These are phyloP conservation scores for Hiodon tergisus DNA, from an alignment of 2,113 vertebrate species.

Conservation along the genomic window DNA sequence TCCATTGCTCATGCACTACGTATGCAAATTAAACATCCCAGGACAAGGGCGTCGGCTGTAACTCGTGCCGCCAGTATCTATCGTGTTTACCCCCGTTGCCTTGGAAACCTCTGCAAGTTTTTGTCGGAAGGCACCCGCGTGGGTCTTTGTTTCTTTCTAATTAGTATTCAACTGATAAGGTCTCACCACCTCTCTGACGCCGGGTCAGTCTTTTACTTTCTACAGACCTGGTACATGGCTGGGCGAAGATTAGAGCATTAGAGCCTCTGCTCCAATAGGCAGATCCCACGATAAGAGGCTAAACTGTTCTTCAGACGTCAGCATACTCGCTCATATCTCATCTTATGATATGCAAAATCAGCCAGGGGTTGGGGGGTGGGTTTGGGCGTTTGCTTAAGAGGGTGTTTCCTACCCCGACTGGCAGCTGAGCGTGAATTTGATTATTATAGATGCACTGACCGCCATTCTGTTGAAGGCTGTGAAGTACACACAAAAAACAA, in stretches of 20 bases:
- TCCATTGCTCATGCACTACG: not conserved
- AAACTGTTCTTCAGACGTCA: slow-evolving; percentile 40
- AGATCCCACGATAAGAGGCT: slow-evolving; percentile 56
- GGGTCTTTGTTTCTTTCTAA: slow-evolving; percentile 27
- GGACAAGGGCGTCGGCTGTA: slow-evolving; percentile 11
- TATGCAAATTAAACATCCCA: slow-evolving; percentile 12
- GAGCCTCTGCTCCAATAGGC: slow-evolving; percentile 38
- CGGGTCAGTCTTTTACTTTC: not conserved
- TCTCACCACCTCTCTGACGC: slow-evolving; percentile 8
- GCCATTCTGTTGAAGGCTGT: too few relatives aligned
- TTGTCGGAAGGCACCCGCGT: slow-evolving; percentile 8
- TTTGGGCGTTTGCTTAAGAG: not conserved
- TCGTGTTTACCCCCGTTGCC: slow-evolving; percentile 32
- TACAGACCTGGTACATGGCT: slow-evolving; percentile 12
- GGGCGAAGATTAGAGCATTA: slow-evolving; percentile 38
- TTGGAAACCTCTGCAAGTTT: slow-evolving; percentile 23
- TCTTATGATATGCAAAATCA: not conserved
- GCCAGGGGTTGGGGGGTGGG: not conserved
- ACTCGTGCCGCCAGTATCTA: slow-evolving; percentile 25
- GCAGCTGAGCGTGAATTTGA: not conserved
- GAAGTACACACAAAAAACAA: too few relatives aligned
- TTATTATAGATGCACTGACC: too few relatives aligned
- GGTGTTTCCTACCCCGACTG: not conserved
- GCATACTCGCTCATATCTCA: slow-evolving; percentile 4
- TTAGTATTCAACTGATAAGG: slow-evolving; percentile 30